Conservation (phyloP, 2,113 vertebrate genomes). For the Cricetomys ansorgei region DNA sequence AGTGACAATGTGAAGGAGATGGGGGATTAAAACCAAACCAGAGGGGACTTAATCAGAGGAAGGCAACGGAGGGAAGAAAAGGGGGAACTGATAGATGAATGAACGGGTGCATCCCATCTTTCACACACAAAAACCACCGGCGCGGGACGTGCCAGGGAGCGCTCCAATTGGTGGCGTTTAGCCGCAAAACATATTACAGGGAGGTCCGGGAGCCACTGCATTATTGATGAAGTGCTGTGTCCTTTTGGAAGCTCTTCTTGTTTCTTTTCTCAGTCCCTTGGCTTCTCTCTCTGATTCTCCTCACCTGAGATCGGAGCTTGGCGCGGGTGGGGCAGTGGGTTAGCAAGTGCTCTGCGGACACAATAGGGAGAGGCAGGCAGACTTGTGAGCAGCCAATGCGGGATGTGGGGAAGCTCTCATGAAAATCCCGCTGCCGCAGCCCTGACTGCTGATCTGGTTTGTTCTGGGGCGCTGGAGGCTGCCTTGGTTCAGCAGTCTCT, state of each 20-base stretch:
- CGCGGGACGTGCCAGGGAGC: slow-evolving; percentile 35
- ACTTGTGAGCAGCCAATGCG: background rate
- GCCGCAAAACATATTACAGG: slow-evolving; percentile 50
- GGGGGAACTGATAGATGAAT: background rate
- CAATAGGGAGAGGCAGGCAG: slow-evolving; percentile 54
- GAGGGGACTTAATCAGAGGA: background rate
- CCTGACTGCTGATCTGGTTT: background rate
- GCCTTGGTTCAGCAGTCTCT: background rate
- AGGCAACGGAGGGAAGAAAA: background rate
- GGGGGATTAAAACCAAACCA: background rate
- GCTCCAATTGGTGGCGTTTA: slow-evolving; percentile 62
- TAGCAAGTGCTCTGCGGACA: slow-evolving; percentile 30
- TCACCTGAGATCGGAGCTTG: background rate
- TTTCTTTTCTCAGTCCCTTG: background rate
- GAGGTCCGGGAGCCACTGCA: slow-evolving; percentile 35
- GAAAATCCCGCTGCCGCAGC: background rate
- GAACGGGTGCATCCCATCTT: slow-evolving; percentile 24
- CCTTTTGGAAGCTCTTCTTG: background rate
- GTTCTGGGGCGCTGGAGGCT: background rate
- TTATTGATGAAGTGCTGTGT: slow-evolving; percentile 34
- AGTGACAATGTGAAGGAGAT: background rate
- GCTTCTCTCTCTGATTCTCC: background rate
- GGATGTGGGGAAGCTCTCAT: background rate
- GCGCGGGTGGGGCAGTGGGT: background rate
- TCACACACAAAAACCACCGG: slow-evolving; percentile 52